phyloP scores from a whole-genome alignment of 2,888 invertebrate species.

The Monopis laevigella region DNA sequence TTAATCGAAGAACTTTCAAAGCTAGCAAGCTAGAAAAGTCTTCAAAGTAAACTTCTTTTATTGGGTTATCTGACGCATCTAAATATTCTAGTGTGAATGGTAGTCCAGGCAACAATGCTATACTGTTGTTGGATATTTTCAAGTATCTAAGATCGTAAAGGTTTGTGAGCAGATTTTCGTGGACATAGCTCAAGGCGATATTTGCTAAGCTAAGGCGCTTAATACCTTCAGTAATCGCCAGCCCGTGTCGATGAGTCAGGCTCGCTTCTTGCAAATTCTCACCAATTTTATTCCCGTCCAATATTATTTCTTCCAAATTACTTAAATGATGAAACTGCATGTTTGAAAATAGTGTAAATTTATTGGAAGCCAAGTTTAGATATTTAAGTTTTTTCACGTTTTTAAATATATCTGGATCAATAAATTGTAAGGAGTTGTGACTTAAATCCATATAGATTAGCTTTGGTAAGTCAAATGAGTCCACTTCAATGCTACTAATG shows the following conservation, averaged over 20 bases:
- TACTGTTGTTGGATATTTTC: constrained; percentile 60
- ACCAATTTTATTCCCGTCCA: constrained; percentile 53
- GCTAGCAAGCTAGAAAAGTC: constrained; percentile 59
- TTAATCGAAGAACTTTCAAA: constrained; percentile 61
- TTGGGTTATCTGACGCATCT: constrained; percentile 70
- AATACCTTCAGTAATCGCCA: constrained; percentile 42
- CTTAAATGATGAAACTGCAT: constrained; percentile 44
- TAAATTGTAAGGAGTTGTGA: constrained; percentile 37
- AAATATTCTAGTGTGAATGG: constrained; percentile 66
- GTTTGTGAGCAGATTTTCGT: constrained; percentile 48
- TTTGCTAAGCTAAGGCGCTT: constrained; percentile 38
- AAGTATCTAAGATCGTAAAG: constrained; percentile 53
- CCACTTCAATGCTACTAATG: constrained; percentile 31
- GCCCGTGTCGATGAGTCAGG: constrained; percentile 47
- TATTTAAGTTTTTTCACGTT: constrained; percentile 42
- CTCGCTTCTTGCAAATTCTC: constrained; percentile 32
- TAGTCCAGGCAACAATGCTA: constrained; percentile 61
- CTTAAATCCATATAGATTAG: constrained; percentile 49
- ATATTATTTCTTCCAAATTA: constrained; percentile 40
- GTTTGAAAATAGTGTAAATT: constrained; percentile 39
- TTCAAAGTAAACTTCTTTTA: constrained; percentile 51
- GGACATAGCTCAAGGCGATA: constrained; percentile 33
- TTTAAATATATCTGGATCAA: constrained; percentile 43
- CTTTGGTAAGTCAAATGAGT: constrained; percentile 36
- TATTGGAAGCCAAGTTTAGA: constrained; percentile 52